A percentile compares a stretch with the other conserved stretches of the same genome.
Evolutionary conservation across 2,113 vertebrate genomes (phyloP).

Genomic region (Megaleporinus macrocephalus): DNA sequence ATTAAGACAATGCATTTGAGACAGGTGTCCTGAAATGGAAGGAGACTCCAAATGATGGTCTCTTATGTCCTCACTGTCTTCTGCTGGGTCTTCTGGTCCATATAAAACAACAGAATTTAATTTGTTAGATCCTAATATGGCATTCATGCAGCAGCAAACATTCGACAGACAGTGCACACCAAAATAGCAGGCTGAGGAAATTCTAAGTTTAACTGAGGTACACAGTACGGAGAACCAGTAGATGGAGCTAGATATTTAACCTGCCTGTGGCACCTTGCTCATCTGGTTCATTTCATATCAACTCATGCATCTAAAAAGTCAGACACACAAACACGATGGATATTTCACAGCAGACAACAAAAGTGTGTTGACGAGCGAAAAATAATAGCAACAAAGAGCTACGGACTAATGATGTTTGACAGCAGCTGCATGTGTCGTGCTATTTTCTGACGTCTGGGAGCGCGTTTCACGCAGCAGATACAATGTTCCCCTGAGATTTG

Average conservation of each 20-base stretch:
- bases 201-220: background rate
- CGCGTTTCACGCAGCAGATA: background rate
- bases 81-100: no score
- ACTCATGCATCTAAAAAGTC: background rate
- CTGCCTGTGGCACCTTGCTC: background rate
- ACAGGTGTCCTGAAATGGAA: no score
- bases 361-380: background rate
- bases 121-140: background rate
- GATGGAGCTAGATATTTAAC: constrained; percentile 44
- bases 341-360: background rate
- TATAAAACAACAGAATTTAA: no score
- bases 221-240: constrained; percentile 21
- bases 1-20: no score
- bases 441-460: constrained; percentile 10
- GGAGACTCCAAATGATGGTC: no score
- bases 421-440: constrained; percentile 11
- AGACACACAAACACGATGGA: background rate
- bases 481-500: background rate
- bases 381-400: background rate
- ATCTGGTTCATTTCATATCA: background rate
- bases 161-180: background rate
- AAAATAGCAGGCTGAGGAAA: no score
- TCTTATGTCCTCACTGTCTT: no score
- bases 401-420: background rate
- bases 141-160: background rate